A percentile compares a stretch with the other conserved stretches of the same genome.
Evolutionary conservation across 2,888 invertebrate genomes (phyloP).

Genomic region (Trachelus troglodyta): DNA sequence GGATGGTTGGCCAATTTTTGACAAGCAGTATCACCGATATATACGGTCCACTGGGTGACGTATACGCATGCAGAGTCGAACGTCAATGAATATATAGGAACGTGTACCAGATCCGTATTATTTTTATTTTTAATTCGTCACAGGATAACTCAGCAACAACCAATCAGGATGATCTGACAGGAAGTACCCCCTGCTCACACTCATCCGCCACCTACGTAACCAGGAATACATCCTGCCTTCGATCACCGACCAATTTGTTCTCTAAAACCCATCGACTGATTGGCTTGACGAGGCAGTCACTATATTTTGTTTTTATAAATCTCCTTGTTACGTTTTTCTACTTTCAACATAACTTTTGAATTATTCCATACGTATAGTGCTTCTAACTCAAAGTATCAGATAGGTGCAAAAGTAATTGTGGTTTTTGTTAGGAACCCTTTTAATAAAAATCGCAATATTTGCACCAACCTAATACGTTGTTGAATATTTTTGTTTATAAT

Average conservation of each 20-base stretch:
- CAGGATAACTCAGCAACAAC: slow-evolving; percentile 63
- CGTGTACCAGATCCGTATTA: not conserved
- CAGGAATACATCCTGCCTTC: slow-evolving; percentile 30
- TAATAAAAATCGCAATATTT: too few relatives aligned
- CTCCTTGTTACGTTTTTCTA: not conserved
- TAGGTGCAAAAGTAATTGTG: too few relatives aligned
- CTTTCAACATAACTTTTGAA: not conserved
- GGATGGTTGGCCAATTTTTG: slow-evolving; percentile 40
- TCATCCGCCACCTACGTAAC: slow-evolving; percentile 30
- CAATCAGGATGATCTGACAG: slow-evolving; percentile 65
- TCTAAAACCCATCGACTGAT: slow-evolving; percentile 62
- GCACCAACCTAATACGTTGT: too few relatives aligned
- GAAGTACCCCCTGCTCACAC: slow-evolving; percentile 43
- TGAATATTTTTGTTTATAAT: not conserved
- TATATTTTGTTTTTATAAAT: slow-evolving; percentile 48
- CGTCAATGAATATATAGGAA: not conserved
- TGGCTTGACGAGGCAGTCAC: slow-evolving; percentile 58
- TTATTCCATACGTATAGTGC: not conserved
- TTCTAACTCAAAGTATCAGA: not conserved
- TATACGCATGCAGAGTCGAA: not conserved
- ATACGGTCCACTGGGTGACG: not conserved
- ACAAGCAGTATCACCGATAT: slow-evolving; percentile 32
- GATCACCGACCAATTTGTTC: slow-evolving; percentile 61
- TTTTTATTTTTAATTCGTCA: slow-evolving; percentile 29
- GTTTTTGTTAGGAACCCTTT: too few relatives aligned